Base-by-base conservation (phyloP, 2,888 invertebrate genomes). In the Meganola albula region DNA sequence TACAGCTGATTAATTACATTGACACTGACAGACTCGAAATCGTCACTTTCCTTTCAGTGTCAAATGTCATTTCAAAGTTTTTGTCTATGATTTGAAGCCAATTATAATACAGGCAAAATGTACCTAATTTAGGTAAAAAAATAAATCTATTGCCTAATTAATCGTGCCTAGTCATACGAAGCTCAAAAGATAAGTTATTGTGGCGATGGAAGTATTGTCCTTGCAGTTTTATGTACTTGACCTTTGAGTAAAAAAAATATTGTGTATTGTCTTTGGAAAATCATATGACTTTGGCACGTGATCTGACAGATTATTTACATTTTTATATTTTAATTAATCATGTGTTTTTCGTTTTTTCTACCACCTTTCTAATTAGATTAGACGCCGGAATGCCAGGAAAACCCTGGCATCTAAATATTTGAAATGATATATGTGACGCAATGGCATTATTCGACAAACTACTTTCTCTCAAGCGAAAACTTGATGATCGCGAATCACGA, bases 371-470 rank as follows among this genome's bases (percentile, higher is more conserved):
- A 30, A 39, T 44, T 38, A 34, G 25, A 36, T 30, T 31, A 12
- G 39, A n/a, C 34, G 37, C 33, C 57, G 64, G 53, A 44, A 74
- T 69, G 64, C 49, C 51, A 54, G 44, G 37, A 37, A 58, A 59
- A 49, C 42, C 42, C 40, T 48, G 53, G 46, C 37, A 59, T 51
- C 60, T 62, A 52, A 57, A 65, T 62, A 53, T 53, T 47, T 77
- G 69, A 77, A 61, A 74, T 69, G 68, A 55, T 62, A 61, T 53
- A 53, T 59, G 56, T 70, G 63, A 77, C 55, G 87, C 80, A 76
- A 93, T 93, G 93, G 91, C 92, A 85, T 87, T 93, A 78, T 88
- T 93, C 72, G 91, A 91, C 69, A 92, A 91, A 87, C 77, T 93
- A 55, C 90, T 92, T 79, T 85, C 88, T 61, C 84, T 89, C 73